Percentiles rank a stretch among this genome's conserved stretches.
Conservation (phyloP, 2,113 vertebrate genomes). For the Toxotes jaculatrix region DNA sequence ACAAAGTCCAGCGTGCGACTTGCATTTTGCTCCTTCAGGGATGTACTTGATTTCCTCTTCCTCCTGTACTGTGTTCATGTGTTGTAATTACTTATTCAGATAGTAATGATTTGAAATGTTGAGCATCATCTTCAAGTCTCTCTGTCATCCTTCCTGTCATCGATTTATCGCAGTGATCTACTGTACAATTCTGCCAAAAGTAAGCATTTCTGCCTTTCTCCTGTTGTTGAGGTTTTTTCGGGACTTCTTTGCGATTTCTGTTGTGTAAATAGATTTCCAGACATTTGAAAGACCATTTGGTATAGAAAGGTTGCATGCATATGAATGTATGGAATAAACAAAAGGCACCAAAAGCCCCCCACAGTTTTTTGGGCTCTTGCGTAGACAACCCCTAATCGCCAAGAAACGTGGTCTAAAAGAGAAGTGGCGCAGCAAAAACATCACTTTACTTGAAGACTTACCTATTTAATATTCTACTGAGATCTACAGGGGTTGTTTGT, state of each 20-base stretch:
- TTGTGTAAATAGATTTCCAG: conserved; percentile 74
- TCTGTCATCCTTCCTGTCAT: conserved; percentile 21
- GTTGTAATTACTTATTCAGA: conserved; percentile 45
- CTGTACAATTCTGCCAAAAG: conserved; percentile 65
- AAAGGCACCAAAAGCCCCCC: conserved; percentile 68
- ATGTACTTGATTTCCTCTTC: conserved; percentile 62
- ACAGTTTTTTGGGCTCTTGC: conserved; percentile 25
- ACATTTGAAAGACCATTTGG: conserved; percentile 56
- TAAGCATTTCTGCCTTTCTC: conserved; percentile 67
- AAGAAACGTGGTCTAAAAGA: conserved; percentile 44
- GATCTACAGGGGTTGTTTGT: conserved; percentile 54
- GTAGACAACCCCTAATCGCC: conserved; percentile 39
- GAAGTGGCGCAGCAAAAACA: conserved; percentile 17
- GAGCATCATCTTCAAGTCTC: conserved; percentile 39
- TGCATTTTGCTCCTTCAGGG: conserved; percentile 73
- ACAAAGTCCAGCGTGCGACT: conserved; percentile 31
- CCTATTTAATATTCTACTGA: conserved; percentile 43
- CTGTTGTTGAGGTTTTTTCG: conserved; percentile 27
- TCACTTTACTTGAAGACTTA: conserved; percentile 68
- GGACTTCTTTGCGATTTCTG: conserved; percentile 26
- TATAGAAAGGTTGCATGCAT: conserved; percentile 73
- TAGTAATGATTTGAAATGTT: conserved; percentile 53
- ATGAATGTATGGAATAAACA: conserved; percentile 75
- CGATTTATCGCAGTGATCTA: conserved; percentile 34
- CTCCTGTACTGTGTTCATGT: conserved; percentile 63